Percentiles rank a stretch among this genome's conserved stretches.
Evolutionary conservation across 2,797 vertebrate genomes (phyloP).

Genomic region (Rhinella marina): DNA sequence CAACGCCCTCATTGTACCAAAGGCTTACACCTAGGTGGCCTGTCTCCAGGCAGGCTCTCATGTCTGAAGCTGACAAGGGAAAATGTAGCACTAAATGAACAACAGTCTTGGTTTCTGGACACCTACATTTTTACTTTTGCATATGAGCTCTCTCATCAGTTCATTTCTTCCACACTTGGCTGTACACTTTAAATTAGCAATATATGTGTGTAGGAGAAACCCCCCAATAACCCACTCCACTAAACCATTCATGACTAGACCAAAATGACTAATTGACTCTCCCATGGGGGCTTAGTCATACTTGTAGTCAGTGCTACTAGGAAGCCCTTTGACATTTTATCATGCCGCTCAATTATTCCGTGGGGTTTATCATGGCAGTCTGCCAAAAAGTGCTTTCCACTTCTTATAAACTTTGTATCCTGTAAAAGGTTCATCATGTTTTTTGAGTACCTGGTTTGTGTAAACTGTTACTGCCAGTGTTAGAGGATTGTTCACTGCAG

Average conservation of each 20-base stretch:
- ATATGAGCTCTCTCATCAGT: background rate
- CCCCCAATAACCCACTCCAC: background rate
- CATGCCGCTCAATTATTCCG: slow-evolving; percentile 8
- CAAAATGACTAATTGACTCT: background rate
- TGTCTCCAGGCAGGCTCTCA: background rate
- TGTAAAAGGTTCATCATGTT: background rate
- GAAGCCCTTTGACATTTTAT: background rate
- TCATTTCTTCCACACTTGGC: background rate
- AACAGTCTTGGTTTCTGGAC: background rate
- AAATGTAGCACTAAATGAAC: background rate
- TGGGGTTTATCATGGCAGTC: background rate
- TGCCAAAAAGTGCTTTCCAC: background rate
- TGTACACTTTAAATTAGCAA: background rate
- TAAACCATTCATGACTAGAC: background rate
- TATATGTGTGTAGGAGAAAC: background rate
- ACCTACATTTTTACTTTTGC: background rate
- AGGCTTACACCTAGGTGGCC: background rate
- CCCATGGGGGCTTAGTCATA: background rate
- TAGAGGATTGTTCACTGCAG: background rate
- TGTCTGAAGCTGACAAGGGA: background rate
- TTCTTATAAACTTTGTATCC: slow-evolving; percentile 16
- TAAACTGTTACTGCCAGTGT: background rate
- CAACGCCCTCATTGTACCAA: too few species aligned
- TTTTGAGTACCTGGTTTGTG: background rate
- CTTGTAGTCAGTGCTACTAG: background rate